These are phyloP conservation scores for Cebus imitator DNA, from an alignment of 2,113 vertebrate species.

Conservation along the genomic window DNA sequence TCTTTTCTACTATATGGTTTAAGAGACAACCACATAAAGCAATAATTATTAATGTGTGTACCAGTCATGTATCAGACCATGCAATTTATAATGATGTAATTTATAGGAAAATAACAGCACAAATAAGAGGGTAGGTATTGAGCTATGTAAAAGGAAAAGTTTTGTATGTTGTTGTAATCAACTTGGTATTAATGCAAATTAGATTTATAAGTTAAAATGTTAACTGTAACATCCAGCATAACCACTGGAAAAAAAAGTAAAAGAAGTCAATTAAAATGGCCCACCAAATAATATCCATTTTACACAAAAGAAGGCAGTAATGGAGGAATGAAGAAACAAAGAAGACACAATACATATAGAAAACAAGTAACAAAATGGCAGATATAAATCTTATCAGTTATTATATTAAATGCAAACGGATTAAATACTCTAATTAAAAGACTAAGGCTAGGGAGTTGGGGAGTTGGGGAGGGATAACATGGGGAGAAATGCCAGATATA, in stretches of 20 bases:
- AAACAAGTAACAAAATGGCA: not conserved
- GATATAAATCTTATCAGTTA: not conserved
- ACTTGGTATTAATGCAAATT: not conserved
- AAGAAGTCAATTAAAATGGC: not conserved
- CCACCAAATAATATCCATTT: not conserved
- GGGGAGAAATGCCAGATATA: no score
- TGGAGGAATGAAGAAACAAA: not conserved
- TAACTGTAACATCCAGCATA: not conserved
- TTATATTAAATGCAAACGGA: not conserved
- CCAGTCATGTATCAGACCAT: not conserved
- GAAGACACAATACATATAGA: not conserved
- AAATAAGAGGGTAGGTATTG: not conserved
- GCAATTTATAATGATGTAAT: not conserved
- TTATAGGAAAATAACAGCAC: not conserved
- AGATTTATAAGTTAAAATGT: not conserved
- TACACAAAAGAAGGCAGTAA: not conserved
- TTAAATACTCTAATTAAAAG: not conserved
- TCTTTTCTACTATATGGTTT: not conserved
- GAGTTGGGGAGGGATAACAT: no score
- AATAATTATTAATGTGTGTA: not conserved
- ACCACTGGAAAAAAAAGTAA: not conserved
- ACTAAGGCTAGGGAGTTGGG: not conserved
- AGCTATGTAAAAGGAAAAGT: not conserved
- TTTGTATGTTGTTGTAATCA: not conserved
- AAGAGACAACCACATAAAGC: not conserved